phyloP scores from a whole-genome alignment of 2,888 invertebrate genomes.

The Apotomis turbidana region DNA sequence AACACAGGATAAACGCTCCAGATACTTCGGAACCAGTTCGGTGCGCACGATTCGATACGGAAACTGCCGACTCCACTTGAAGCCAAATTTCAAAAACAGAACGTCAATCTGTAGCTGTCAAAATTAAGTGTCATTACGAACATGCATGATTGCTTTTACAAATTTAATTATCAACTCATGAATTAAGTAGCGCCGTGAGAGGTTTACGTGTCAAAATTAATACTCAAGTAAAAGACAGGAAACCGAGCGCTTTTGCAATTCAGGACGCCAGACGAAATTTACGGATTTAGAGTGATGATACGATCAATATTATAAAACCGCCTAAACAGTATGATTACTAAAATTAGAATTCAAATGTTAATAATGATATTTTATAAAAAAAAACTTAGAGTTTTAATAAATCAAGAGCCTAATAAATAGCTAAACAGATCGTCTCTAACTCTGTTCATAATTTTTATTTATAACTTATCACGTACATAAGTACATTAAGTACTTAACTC shows the following conservation, averaged over 20 bases:
- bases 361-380: too few species aligned
- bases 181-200: slow-evolving; percentile 48
- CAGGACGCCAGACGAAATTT: slow-evolving; percentile 19
- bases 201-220: slow-evolving; percentile 46
- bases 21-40: slow-evolving; percentile 56
- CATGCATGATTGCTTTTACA: slow-evolving; percentile 55
- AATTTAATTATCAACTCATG: slow-evolving; percentile 53
- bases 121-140: slow-evolving; percentile 44
- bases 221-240: slow-evolving; percentile 38
- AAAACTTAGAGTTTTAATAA: too few species aligned
- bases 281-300: slow-evolving; percentile 20
- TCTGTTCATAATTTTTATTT: too few species aligned
- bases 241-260: slow-evolving; percentile 22
- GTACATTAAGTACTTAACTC: too few species aligned
- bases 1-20: slow-evolving; percentile 60
- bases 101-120: slow-evolving; percentile 52
- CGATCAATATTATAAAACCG: slow-evolving; percentile 22
- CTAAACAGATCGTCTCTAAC: too few species aligned
- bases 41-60: slow-evolving; percentile 7
- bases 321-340: background rate
- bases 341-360: too few species aligned
- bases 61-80: slow-evolving; percentile 26
- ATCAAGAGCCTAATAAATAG: too few species aligned
- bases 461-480: too few species aligned
- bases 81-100: slow-evolving; percentile 49